Conservation (phyloP, 2,113 vertebrate species). For the Zosterops pallidus region DNA sequence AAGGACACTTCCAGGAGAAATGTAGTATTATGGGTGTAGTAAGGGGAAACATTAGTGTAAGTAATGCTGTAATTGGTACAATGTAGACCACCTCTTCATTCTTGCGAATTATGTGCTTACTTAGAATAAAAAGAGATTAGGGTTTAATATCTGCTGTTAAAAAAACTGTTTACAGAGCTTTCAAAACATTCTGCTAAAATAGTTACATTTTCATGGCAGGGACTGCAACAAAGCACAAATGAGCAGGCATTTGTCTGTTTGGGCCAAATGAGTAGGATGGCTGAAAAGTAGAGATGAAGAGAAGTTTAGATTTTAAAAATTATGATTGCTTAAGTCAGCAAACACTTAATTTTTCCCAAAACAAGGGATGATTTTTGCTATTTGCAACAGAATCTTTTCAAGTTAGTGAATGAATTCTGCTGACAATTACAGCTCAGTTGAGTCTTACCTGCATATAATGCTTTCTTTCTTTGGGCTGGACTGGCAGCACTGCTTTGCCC, state of each 20-base stretch:
- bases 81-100: background rate
- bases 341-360: background rate
- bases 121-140: background rate
- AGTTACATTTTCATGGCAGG: background rate
- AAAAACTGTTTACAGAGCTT: background rate
- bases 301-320: background rate
- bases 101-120: background rate
- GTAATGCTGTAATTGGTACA: background rate
- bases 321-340: background rate
- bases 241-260: background rate
- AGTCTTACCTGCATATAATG: conserved; percentile 66
- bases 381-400: background rate
- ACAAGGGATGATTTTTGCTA: background rate
- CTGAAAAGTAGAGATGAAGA: background rate
- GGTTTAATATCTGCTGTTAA: background rate
- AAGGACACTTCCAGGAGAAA: background rate
- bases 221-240: background rate
- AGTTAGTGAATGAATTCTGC: background rate
- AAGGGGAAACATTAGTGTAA: background rate
- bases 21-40: background rate
- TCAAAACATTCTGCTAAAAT: background rate
- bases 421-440: background rate
- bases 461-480: conserved; percentile 56
- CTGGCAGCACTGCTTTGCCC: background rate
- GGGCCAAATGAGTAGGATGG: background rate